Evolutionary conservation across 2,888 invertebrate species (phyloP), one percentile per base, ranked within the genome.

Genomic region (Drosophila paucipuncta): DNA sequence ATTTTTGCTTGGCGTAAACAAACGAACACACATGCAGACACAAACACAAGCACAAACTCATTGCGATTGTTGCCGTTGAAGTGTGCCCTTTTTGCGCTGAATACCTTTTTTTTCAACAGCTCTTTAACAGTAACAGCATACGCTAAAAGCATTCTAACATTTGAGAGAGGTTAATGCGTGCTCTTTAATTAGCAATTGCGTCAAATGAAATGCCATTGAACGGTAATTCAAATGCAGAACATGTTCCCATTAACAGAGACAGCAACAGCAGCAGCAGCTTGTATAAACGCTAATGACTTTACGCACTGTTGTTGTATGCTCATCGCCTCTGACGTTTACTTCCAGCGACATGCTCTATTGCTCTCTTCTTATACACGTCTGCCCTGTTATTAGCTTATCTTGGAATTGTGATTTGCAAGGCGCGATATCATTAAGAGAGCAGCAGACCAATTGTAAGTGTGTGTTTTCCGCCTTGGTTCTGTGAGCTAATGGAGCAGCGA

Each of bases 211-310:
- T 79, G 77, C 81, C 85, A 89, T 82, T 86, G 89, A 79, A 69
- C 68, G 69, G 70, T 89, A 77, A 87, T 86, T 89, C 60, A 78
- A 84, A 86, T 89, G 82, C 89, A 76, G 66, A 82, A 69, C 85
- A 77, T 79, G 89, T 77, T 85, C 77, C 68, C 75, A 77, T 77
- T 85, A 83, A 71, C 77, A 82, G 53, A 47, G 50, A 35, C 52
- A 52, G 11, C 63, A 76, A 31, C 47, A 67, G 28, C 28, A 73
- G 43, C 49, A 53, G 43, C 49, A 54, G 31, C 67, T 58, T 59
- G 55, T 52, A 68, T 54, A 69, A 60, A 66, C 66, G 64, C 69
- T 70, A 78, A 74, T 70, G 49, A 49, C 70, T 65, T 71, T 68
- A 65, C 30, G 50, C 55, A 50, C 25, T 52, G 30, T 55, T 25